Evolutionary conservation across 1,140 invertebrate genomes (phyloP).

Genomic region (Mamestra configurata): DNA sequence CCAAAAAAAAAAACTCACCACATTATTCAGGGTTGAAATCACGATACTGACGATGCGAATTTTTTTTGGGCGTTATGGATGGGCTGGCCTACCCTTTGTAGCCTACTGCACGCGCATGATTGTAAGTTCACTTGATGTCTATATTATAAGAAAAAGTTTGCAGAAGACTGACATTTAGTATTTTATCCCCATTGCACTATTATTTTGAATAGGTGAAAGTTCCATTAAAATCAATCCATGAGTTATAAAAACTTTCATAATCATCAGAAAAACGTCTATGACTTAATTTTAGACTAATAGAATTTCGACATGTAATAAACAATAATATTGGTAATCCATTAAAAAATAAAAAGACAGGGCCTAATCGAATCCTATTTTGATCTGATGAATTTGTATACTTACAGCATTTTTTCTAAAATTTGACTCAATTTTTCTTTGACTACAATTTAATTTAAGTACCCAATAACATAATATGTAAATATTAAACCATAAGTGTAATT

Average conservation of each 20-base stretch:
- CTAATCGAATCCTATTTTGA: not conserved
- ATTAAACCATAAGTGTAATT: slow-evolving; percentile 2
- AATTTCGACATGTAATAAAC: too few relatives aligned
- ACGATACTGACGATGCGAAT: too few relatives aligned
- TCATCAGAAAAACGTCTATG: too few relatives aligned
- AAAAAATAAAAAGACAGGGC: not conserved
- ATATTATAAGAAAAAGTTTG: slow-evolving; percentile 10
- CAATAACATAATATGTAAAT: not conserved
- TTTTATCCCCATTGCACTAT: not conserved
- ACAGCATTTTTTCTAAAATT: not conserved
- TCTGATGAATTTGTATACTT: not conserved
- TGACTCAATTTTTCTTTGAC: not conserved
- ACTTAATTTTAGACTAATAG: too few relatives aligned
- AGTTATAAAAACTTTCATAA: too few relatives aligned
- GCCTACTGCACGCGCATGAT: too few relatives aligned
- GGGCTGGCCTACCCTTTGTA: too few relatives aligned
- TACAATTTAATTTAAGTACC: not conserved
- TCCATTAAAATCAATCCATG: too few relatives aligned
- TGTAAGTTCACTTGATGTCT: too few relatives aligned
- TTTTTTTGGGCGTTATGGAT: too few relatives aligned
- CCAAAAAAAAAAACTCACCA: too few relatives aligned
- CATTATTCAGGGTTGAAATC: too few relatives aligned
- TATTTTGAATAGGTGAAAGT: not conserved
- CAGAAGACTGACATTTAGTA: slow-evolving; percentile 33
- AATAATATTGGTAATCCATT: not conserved